Conservation (phyloP, 2,113 vertebrate genomes). For the Microtus richardsoni region DNA sequence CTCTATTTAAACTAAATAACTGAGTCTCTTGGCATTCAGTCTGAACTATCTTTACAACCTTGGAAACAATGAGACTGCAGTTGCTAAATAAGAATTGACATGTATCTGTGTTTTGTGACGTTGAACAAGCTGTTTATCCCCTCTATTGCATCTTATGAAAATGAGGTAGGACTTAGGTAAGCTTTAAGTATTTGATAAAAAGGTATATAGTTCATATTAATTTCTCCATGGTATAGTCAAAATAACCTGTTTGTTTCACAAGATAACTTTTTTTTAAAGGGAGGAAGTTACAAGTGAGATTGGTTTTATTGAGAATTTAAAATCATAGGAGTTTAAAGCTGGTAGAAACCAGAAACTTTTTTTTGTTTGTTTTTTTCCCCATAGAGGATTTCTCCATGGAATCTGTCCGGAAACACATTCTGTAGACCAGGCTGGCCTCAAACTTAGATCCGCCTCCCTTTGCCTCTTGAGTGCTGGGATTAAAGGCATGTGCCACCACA, state of each 20-base stretch:
- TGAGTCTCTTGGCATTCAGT: background rate
- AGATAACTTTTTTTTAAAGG: constrained; percentile 49
- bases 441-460: background rate
- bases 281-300: constrained; percentile 9
- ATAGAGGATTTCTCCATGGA: background rate
- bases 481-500: background rate
- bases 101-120: constrained; percentile 30
- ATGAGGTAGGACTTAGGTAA: background rate
- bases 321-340: constrained; percentile 52
- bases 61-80: background rate
- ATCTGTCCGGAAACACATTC: background rate
- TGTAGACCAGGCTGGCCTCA: background rate
- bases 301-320: constrained; percentile 62
- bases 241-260: constrained; percentile 25
- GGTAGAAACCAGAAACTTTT: constrained; percentile 42
- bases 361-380: background rate
- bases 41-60: constrained; percentile 23
- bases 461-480: background rate
- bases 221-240: background rate
- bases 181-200: background rate
- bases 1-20: background rate
- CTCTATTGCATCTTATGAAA: background rate
- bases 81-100: constrained; percentile 10
- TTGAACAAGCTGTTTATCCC: constrained; percentile 12
- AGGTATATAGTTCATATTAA: constrained; percentile 15